Base-by-base conservation (phyloP, 1,140 invertebrate genomes). In the Spodoptera litura region DNA sequence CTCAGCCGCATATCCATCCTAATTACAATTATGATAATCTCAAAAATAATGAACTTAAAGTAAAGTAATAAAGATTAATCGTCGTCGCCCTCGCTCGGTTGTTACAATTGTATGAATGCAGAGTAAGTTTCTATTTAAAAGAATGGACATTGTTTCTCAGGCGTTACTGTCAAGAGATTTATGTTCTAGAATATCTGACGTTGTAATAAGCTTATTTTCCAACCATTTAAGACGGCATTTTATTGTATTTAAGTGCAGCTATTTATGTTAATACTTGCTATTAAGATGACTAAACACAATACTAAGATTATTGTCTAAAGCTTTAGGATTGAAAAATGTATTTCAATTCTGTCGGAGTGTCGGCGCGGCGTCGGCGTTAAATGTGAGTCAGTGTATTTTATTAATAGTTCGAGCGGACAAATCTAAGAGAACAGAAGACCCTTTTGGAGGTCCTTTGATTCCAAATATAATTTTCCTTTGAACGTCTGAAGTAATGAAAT, bases 1-100 rank as follows among this genome's bases (percentile, higher is more conserved):
- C 88, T 89, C 85, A 87, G 88, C 85, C 88, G 88, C 90, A 93
- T 93, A 93, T 93, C 91, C 91, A 91, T 93, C 90, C 89, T 92
- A 87, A 85, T 84, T 83, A 87, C 82, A 80, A 78, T 83, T 83
- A 81, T 82, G 82, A 59, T 87, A 83, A 84, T 81, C 80, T 83
- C 78, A 66, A 83, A 70, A 79, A 64, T 84, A 86, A 81, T 56
- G 74, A 77, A 84, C 38, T 72, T 70, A 31, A 53, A 70, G 27
- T 75, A 62, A 75, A 75, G 51, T 64, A 75, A 44, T 77, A 66
- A 77, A 68, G 62, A 25, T 58, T 77, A 77, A 77, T 66, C 74
- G 62, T 68, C 73, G 73, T 75, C 64, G 61, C 56, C 15, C 11
- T 27, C 53, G 35, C 9, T 44, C 38, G 62, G 52, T 35, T 68